Conservation (phyloP, 2,888 invertebrate genomes). For the Aphrophora alni region DNA sequence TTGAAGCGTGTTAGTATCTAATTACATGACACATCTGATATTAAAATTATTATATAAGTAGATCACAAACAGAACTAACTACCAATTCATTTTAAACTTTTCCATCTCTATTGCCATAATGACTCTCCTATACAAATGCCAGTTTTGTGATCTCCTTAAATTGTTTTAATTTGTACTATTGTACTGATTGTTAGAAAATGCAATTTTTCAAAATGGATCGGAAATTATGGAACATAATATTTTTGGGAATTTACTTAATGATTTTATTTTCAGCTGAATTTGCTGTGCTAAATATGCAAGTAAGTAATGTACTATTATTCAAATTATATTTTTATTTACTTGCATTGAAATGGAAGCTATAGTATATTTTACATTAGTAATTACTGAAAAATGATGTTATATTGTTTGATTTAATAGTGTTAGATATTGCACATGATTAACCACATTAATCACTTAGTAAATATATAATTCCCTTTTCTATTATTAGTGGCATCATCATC, state of each 20-base stretch:
- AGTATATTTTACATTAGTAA: too few species aligned
- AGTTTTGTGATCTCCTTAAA: neutral
- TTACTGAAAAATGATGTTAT: too few species aligned
- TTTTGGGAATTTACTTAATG: constrained; percentile 24
- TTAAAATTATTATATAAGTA: neutral
- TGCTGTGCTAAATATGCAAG: constrained; percentile 34
- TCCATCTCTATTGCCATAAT: neutral
- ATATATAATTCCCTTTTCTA: too few species aligned
- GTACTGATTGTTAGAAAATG: neutral
- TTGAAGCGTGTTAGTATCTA: neutral
- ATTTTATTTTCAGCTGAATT: constrained; percentile 29
- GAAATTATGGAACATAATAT: constrained; percentile 20
- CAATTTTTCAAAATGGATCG: constrained; percentile 19
- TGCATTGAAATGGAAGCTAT: too few species aligned
- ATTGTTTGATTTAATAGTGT: too few species aligned
- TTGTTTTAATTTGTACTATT: neutral
- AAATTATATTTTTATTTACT: too few species aligned
- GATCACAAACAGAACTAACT: neutral
- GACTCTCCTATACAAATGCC: neutral
- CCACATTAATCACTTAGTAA: too few species aligned
- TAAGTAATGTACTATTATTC: too few species aligned
- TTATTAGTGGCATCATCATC: too few species aligned
- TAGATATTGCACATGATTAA: too few species aligned
- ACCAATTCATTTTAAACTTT: neutral
- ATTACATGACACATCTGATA: neutral